Conservation (phyloP, 2,113 vertebrate species). For the Dryoscopus gambensis region DNA sequence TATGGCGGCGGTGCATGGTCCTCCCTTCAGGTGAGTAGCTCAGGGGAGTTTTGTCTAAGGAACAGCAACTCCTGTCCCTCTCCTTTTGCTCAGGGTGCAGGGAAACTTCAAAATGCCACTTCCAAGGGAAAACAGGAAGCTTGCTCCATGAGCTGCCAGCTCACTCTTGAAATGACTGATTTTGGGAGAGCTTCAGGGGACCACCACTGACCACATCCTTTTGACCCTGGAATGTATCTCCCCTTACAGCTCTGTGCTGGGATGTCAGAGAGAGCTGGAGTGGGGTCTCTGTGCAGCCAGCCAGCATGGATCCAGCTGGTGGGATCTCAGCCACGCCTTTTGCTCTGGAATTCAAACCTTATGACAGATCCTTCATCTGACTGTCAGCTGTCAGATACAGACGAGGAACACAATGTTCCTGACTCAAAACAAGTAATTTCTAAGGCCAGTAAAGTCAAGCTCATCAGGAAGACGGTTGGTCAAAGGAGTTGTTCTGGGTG, state of each 20-base stretch:
- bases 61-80: background rate
- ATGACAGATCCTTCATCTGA: background rate
- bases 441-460: background rate
- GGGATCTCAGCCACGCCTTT: background rate
- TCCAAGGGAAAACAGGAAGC: background rate
- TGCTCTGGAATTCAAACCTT: background rate
- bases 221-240: too few species aligned
- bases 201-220: background rate
- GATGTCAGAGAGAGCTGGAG: background rate
- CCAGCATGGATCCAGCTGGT: background rate
- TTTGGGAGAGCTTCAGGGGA: background rate
- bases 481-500: background rate
- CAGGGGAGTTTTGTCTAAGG: background rate
- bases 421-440: background rate
- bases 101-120: background rate
- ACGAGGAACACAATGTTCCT: background rate
- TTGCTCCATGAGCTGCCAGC: background rate
- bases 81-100: background rate
- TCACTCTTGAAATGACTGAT: background rate
- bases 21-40: background rate
- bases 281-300: background rate
- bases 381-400: background rate
- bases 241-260: background rate
- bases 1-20: fast-evolving
- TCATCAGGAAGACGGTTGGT: background rate